Evolutionary conservation across 2,888 invertebrate genomes (phyloP), one percentile per base, ranked within the genome.

Genomic region (Macrophya alboannulata): DNA sequence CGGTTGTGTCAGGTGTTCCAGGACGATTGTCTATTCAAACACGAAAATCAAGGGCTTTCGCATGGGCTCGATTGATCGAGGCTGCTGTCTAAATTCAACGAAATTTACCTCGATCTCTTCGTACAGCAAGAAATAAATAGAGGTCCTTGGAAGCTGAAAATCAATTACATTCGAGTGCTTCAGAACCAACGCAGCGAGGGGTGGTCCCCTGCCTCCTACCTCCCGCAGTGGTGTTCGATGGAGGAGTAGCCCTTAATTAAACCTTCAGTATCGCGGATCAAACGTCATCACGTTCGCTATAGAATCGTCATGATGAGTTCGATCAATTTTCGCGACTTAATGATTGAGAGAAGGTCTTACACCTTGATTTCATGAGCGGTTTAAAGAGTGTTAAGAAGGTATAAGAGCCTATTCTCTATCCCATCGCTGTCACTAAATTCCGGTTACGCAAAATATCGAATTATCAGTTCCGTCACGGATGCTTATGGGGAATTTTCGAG

Each of bases 201-300:
- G 81, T 62, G n/a, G 59, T 62, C 55, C 62, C 43, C 45, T 31
- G 21, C 59, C 77, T 81, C 43, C 62, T 17, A 5, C 59, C 62
- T 17, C n/a, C 77, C 3, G 17, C 43, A 17, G 25, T n/a, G 62
- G 81, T 59, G 40, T 81, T 81, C 62, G 81, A 62, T 25, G 40
- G 81, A 62, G 81, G 43, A 81, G 43, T 81, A 62, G 62, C 62
- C 81, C 62, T 81, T 81, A 81, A 81, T 81, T 81, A 81, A 81
- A 81, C 81, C 62, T 59, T 81, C 62, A 62, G 81, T 81, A 62
- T 43, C 25, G 43, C 81, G 21, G 62, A 59, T 81, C 62, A 62
- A 62, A 81, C 81, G 81, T 81, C 62, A 43, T 81, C 17, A 59
- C 79, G 59, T 79, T 71, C n/a, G n/a, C 40, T 59, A 31, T 31